Evolutionary conservation across 2,113 vertebrate genomes (phyloP).

Genomic region (Catharus fuscescens): DNA sequence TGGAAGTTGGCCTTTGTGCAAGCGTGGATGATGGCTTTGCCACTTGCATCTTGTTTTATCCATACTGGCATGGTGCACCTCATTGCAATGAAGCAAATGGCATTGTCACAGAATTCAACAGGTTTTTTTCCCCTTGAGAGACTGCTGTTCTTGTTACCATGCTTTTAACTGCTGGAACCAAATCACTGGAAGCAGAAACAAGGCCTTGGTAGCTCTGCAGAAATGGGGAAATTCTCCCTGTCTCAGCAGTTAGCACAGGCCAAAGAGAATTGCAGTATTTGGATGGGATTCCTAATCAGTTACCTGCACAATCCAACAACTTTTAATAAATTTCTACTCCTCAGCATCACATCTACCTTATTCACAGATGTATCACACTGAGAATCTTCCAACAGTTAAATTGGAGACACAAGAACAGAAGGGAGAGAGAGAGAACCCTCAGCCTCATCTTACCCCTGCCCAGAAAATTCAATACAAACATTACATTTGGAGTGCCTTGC

Average conservation of each 20-base stretch:
- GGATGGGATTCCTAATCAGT: neutral
- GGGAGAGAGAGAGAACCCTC: neutral
- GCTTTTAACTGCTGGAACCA: neutral
- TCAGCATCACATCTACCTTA: neutral
- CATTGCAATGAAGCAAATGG: neutral
- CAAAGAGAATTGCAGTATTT: neutral
- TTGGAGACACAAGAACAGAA: neutral
- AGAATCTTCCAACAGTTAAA: neutral
- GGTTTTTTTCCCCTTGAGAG: neutral
- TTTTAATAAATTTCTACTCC: neutral
- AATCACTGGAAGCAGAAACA: neutral
- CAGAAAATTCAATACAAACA: slow-evolving; percentile 12
- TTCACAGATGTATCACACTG: neutral
- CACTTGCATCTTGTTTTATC: neutral
- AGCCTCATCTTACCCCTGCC: neutral
- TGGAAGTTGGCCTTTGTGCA: neutral
- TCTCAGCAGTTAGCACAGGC: neutral
- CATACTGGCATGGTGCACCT: neutral
- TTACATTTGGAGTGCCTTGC: neutral
- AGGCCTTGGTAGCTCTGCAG: neutral
- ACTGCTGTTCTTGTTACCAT: neutral
- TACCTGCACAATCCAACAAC: neutral
- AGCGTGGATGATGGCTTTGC: neutral
- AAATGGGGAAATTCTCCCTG: neutral
- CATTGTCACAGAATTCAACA: neutral